Conservation (phyloP, 2,113 vertebrate genomes). For the Podarcis muralis region DNA sequence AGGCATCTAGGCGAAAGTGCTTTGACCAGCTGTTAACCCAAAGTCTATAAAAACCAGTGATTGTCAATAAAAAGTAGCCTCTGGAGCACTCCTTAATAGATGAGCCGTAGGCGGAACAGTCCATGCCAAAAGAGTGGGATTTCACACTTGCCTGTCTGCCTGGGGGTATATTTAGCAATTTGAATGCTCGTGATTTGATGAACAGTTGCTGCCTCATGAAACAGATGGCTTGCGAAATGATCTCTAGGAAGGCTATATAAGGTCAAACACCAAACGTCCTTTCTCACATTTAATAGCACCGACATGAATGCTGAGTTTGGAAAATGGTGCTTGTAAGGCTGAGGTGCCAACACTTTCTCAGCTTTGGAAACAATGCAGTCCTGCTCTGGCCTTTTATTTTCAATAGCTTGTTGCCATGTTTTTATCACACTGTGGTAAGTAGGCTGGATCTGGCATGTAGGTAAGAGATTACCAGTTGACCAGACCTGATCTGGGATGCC, state of each 20-base stretch:
- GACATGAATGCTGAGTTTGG: neutral
- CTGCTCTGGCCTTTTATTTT: neutral
- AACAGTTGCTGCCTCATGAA: neutral
- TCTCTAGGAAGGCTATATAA: neutral
- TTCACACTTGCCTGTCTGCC: neutral
- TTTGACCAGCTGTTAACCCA: neutral
- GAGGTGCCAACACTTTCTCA: neutral
- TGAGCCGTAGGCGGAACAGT: neutral
- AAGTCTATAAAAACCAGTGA: neutral
- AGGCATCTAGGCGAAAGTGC: no score
- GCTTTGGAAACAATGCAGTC: neutral
- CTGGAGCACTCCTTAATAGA: neutral
- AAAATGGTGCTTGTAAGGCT: neutral
- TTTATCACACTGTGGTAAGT: neutral
- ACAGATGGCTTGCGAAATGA: neutral
- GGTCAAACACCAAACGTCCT: neutral
- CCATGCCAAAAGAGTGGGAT: neutral
- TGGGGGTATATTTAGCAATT: slow-evolving; percentile 15
- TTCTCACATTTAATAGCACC: neutral
- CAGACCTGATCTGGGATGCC: neutral
- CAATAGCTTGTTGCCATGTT: neutral
- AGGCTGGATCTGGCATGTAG: neutral
- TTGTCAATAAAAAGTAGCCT: neutral
- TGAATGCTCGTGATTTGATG: neutral
- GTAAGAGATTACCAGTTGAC: neutral